Evolutionary conservation across 2,888 invertebrate species (phyloP).

Genomic region (Lithophane ornitopus): DNA sequence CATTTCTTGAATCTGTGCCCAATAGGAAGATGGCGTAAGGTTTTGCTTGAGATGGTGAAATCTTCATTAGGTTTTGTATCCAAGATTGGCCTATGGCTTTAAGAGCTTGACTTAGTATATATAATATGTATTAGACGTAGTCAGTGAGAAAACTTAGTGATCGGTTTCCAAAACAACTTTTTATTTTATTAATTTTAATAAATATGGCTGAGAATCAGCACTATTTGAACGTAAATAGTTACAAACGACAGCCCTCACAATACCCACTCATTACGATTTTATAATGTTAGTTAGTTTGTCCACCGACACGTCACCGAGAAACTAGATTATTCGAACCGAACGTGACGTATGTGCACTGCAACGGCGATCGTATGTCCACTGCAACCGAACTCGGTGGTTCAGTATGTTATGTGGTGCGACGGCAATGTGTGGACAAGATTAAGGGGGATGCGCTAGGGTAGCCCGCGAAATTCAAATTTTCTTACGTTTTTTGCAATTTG

Average conservation of each 20-base stretch:
- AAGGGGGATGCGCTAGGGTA: no score
- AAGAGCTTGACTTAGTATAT: neutral
- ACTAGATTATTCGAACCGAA: neutral
- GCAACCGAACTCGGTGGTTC: neutral
- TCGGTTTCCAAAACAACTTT: no score
- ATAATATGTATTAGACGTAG: no score
- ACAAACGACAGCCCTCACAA: no score
- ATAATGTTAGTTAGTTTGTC: neutral
- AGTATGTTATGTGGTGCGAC: neutral
- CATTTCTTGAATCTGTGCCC: conserved; percentile 47
- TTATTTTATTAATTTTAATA: neutral
- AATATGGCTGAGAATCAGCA: neutral
- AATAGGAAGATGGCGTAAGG: neutral
- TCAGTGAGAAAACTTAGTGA: no score
- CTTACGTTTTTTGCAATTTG: no score
- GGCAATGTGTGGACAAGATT: neutral
- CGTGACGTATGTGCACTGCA: neutral
- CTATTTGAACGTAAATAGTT: neutral
- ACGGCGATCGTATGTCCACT: neutral
- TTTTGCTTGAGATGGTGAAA: neutral
- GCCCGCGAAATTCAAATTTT: no score
- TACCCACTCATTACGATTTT: neutral
- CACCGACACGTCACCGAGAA: neutral
- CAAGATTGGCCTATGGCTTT: no score
- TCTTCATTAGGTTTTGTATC: neutral